A percentile compares a stretch with the other conserved stretches of the same genome.
phyloP scores from a whole-genome alignment of 2,113 vertebrate genomes.

The Benitochromis conjunctus region DNA sequence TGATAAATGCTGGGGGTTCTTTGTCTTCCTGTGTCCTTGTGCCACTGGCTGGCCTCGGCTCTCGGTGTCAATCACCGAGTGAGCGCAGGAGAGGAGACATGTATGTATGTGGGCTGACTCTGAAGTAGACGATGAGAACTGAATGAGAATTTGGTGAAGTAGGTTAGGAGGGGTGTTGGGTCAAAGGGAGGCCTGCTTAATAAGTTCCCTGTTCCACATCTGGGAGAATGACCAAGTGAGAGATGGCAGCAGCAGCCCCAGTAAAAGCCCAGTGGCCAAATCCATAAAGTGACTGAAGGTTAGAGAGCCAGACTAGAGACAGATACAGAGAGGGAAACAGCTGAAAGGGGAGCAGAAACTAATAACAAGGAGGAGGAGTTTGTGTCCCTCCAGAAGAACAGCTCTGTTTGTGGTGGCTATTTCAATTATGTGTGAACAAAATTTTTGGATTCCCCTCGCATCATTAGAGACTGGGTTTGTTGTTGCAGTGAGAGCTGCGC shows the following conservation, averaged over 20 bases:
- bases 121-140: background rate
- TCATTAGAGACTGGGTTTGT: constrained; percentile 50
- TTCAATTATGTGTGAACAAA: constrained; percentile 48
- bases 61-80: constrained; percentile 13
- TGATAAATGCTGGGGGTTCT: constrained; percentile 49
- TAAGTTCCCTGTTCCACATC: constrained; percentile 10
- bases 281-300: constrained; percentile 4
- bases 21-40: constrained; percentile 40
- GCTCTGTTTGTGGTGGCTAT: constrained; percentile 45
- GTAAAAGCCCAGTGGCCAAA: background rate
- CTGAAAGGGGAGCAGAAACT: constrained; percentile 5
- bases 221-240: background rate
- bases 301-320: background rate
- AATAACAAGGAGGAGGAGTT: constrained; percentile 16
- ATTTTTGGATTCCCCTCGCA: constrained; percentile 40
- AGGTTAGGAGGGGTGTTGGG: background rate
- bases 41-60: constrained; percentile 3
- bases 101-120: background rate
- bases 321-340: background rate
- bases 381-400: constrained; percentile 31
- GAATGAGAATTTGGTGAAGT: background rate
- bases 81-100: background rate
- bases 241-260: background rate
- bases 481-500: constrained; percentile 30
- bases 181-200: background rate